phyloP scores from a whole-genome alignment of 2,113 vertebrate genomes.

The Sclerurus mexicanus region DNA sequence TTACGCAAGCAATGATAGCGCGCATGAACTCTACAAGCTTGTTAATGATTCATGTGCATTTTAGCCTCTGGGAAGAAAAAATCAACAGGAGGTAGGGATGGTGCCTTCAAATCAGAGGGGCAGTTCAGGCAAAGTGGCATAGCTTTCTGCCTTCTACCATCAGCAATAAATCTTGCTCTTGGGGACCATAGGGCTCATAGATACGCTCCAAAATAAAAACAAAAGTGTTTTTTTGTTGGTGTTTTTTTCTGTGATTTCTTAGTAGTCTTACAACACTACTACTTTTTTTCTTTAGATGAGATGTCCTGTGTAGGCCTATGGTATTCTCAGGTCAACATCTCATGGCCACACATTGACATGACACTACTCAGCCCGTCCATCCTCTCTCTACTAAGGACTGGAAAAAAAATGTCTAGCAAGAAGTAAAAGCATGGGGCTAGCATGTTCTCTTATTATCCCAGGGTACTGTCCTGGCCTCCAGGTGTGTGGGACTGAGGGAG shows the following conservation, averaged over 20 bases:
- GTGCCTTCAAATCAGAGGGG: neutral
- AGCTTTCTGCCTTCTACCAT: neutral
- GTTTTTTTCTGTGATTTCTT: neutral
- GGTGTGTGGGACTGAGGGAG: neutral
- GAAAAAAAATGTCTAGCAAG: neutral
- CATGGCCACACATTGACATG: fast-evolving
- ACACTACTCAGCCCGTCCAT: neutral
- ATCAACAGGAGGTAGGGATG: neutral
- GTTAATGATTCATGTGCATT: slow-evolving; percentile 53
- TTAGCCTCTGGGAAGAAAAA: slow-evolving; percentile 44
- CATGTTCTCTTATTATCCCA: neutral
- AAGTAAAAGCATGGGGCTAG: neutral
- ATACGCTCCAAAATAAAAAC: neutral
- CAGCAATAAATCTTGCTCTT: neutral
- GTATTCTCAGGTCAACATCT: neutral
- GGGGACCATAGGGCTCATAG: neutral
- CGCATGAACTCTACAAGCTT: neutral
- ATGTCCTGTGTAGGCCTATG: neutral
- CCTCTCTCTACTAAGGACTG: neutral
- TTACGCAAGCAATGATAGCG: slow-evolving; percentile 24
- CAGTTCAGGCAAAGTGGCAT: neutral
- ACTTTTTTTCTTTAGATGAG: neutral
- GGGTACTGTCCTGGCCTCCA: neutral
- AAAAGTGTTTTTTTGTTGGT: neutral
- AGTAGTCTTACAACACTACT: neutral